Conservation (phyloP, 2,113 vertebrate genomes). For the Nycticorax nycticorax region DNA sequence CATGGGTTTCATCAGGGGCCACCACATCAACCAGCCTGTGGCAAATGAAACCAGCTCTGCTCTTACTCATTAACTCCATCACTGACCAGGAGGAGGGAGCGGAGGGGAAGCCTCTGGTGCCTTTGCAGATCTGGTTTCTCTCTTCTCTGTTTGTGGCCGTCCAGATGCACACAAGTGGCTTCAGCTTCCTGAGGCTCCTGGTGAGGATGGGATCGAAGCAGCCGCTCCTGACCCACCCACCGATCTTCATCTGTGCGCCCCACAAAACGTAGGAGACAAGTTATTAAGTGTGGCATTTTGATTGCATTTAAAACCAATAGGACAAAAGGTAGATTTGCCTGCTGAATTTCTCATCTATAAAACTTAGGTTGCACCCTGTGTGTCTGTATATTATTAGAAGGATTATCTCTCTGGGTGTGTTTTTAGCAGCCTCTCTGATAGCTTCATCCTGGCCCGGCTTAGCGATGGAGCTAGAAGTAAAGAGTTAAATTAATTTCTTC, state of each 20-base stretch:
- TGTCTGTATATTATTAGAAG: background rate
- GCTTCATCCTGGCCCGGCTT: background rate
- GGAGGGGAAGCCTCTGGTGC: background rate
- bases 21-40: fast-evolving
- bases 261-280: fast-evolving
- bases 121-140: background rate
- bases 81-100: background rate
- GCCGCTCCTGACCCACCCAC: background rate
- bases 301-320: background rate
- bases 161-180: background rate
- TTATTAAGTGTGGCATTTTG: background rate
- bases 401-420: no score
- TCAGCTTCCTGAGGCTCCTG: background rate
- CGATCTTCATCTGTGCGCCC: background rate
- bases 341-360: background rate
- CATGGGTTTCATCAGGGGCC: background rate
- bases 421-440: background rate
- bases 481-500: background rate
- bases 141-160: fast-evolving
- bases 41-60: background rate
- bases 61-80: background rate
- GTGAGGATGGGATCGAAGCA: background rate
- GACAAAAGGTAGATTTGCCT: background rate
- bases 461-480: background rate
- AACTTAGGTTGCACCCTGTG: background rate